Percentiles rank a stretch among this genome's conserved stretches.
These are phyloP conservation scores for Scophthalmus maximus DNA, from an alignment of 2,113 vertebrate species.

Conservation along the genomic window DNA sequence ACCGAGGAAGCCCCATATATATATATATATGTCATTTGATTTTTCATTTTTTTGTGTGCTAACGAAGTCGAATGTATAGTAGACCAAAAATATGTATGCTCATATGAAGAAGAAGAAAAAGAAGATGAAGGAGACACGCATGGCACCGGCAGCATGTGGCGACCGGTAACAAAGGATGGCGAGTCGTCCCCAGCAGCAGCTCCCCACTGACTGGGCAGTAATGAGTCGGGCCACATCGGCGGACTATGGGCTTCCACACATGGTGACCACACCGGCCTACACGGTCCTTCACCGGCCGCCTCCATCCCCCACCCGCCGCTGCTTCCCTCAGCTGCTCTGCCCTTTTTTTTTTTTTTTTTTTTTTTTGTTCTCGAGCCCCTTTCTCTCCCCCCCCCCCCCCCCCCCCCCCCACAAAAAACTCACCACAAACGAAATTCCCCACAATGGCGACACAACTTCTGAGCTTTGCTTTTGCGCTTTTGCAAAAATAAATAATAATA, in stretches of 20 bases:
- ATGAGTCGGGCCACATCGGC: background rate
- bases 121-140: slow-evolving; percentile 12
- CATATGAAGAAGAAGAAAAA: background rate
- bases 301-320: slow-evolving; percentile 69
- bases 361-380: too few species aligned
- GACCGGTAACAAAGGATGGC: slow-evolving; percentile 69
- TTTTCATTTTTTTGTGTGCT: background rate
- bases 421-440: too few species aligned
- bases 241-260: background rate
- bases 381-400: too few species aligned
- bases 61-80: background rate
- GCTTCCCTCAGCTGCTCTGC: slow-evolving; percentile 63
- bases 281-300: slow-evolving; percentile 8
- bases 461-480: slow-evolving; percentile 36
- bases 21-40: too few species aligned
- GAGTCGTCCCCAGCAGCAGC: slow-evolving; percentile 20
- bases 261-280: slow-evolving; percentile 20
- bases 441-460: background rate
- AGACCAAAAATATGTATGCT: background rate
- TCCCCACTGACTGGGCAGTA: slow-evolving; percentile 17
- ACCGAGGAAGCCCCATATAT: background rate
- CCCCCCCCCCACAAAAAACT: too few species aligned
- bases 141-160: slow-evolving; percentile 47
- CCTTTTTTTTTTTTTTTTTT: slow-evolving; percentile 71
- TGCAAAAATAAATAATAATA: background rate